Evolutionary conservation across 2,797 vertebrate species (phyloP), one percentile per base, ranked within the genome.

Genomic region (Alfaro cultratus): DNA sequence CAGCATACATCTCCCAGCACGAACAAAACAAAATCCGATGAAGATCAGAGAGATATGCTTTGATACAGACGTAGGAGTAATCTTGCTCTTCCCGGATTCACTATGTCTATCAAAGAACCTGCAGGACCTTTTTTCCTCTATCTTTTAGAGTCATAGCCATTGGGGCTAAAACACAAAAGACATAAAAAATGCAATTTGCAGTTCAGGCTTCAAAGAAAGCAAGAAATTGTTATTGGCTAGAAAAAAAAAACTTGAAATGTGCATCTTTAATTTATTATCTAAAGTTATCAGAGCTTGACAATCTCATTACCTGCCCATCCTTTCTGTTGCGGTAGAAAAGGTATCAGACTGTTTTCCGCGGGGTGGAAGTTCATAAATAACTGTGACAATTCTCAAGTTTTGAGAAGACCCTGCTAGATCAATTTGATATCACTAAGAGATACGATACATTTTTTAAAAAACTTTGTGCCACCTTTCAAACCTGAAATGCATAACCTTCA

Each of bases 361-460:
- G 43, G 55, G 49, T 75, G 73, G 64, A 62, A 75, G 0, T 0
- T 46, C 16, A 49, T 68, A 76, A 82, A 83, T 16, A 80, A 57
- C 75, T 46, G n/a, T 51, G 67, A 55, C 73, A 76, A 70, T 74
- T 79, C 60, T 80, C 47, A 57, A 53, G n/a, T 41, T 75, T 41
- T 29, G 13, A 57, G 39, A 39, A 53, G 12, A 41, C 5, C 36
- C 29, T 23, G 0, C 12, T 41, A 13, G 36, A 68, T 26, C 36
- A 68, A 68, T 68, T 10, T n/a, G 36, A 70, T 70, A 15, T 43
- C 34, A 39, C 31, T 34, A 39, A 39, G 62, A 67, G 34, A 21
- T 21, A 7, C 0, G 2, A 18, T 18, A 16, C 6, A 5, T 64
- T 60, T 57, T 62, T 36, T 2, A 49, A 55, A 83, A 85, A 80